Evolutionary conservation across 2,113 vertebrate genomes (phyloP).

Genomic region (Chaenocephalus aceratus): DNA sequence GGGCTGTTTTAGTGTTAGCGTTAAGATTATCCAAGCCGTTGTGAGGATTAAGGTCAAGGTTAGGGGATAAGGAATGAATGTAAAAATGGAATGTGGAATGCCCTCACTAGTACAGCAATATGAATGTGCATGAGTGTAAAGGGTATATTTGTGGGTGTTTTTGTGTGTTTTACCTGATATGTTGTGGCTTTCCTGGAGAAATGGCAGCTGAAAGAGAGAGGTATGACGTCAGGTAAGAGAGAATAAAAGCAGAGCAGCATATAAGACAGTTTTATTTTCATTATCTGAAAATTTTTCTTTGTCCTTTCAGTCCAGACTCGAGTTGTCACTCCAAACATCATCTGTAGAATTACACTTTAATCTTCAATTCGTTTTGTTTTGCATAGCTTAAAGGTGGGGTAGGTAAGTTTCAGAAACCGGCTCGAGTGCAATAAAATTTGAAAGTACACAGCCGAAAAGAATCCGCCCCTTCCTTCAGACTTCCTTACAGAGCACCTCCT

Average conservation of each 20-base stretch:
- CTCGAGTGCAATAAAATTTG: no score
- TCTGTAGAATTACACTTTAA: background rate
- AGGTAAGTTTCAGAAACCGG: no score
- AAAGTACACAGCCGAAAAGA: no score
- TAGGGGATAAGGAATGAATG: slow-evolving; percentile 41
- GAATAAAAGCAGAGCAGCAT: background rate
- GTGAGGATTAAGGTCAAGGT: slow-evolving; percentile 60
- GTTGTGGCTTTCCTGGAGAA: slow-evolving; percentile 80
- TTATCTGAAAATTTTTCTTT: background rate
- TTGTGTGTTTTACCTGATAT: slow-evolving; percentile 76
- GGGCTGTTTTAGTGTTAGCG: slow-evolving; percentile 26
- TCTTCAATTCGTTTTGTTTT: slow-evolving; percentile 5
- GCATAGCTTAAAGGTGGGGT: background rate
- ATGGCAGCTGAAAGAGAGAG: slow-evolving; percentile 56
- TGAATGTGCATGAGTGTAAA: slow-evolving; percentile 28
- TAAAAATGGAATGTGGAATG: slow-evolving; percentile 26
- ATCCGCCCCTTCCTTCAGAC: no score
- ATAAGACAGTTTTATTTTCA: background rate
- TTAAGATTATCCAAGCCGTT: slow-evolving; percentile 44
- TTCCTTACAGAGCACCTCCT: no score
- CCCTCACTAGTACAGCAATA: slow-evolving; percentile 5
- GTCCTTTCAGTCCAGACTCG: background rate
- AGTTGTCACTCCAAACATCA: background rate
- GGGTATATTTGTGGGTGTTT: slow-evolving; percentile 13
- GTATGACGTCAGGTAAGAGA: no score